Conservation (phyloP, 2,113 vertebrate genomes). For the Nestor notabilis region DNA sequence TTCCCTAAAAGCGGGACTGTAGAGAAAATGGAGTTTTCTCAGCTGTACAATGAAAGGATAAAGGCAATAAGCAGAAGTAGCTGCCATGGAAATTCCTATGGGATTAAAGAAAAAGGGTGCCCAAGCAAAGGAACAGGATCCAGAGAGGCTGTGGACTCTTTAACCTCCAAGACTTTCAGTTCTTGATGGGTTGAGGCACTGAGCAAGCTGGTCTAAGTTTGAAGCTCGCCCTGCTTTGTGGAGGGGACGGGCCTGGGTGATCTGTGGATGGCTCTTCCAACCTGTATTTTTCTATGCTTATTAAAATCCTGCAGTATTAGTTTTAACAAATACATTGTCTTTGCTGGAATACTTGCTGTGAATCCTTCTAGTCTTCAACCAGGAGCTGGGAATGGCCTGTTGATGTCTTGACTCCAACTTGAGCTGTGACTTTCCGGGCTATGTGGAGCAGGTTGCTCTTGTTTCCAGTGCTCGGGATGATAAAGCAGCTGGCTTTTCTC, state of each 20-base stretch:
- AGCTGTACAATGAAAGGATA: not conserved
- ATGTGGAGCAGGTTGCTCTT: not conserved
- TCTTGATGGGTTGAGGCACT: not conserved
- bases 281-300: not conserved
- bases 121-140: not conserved
- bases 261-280: not conserved
- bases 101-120: not conserved
- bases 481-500: not conserved
- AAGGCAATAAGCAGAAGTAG: not conserved
- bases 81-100: not conserved
- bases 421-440: not conserved
- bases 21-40: not conserved
- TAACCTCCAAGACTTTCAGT: not conserved
- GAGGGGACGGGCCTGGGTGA: not conserved
- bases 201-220: not conserved
- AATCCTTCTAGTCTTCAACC: not conserved
- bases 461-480: not conserved
- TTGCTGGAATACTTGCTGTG: not conserved
- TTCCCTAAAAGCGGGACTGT: not conserved
- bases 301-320: not conserved
- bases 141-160: not conserved
- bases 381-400: not conserved
- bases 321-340: not conserved
- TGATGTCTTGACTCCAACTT: not conserved
- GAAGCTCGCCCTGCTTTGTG: not conserved